Conservation (phyloP, 2,797 vertebrate genomes). For the Onychomys arenicola region DNA sequence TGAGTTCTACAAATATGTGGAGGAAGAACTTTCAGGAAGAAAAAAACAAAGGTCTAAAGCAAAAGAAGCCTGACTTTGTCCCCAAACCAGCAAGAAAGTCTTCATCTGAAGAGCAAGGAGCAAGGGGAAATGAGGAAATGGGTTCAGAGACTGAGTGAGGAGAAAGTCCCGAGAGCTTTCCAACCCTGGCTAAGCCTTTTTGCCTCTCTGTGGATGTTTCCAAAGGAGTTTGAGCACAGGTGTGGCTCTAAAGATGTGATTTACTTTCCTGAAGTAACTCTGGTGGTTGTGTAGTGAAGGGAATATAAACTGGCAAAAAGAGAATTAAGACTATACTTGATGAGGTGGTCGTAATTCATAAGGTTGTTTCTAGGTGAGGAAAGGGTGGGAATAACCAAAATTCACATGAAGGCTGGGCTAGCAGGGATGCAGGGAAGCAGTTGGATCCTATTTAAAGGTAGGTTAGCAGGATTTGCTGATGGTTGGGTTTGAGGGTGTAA, state of each 20-base stretch:
- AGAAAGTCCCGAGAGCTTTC: not conserved
- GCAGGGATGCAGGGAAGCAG: not conserved
- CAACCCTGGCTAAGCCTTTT: not conserved
- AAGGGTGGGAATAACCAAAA: not conserved
- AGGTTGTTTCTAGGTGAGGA: not conserved
- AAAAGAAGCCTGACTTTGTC: not conserved
- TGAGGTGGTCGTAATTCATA: not conserved
- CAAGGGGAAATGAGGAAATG: not conserved
- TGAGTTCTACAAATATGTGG: not conserved
- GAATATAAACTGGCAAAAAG: not conserved
- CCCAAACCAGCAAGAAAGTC: not conserved
- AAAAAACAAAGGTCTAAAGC: not conserved
- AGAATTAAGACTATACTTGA: not conserved
- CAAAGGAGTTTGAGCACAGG: not conserved
- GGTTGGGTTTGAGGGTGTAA: not conserved
- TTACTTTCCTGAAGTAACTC: not conserved
- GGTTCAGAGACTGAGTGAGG: not conserved
- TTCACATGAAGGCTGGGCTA: not conserved
- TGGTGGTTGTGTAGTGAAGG: not conserved
- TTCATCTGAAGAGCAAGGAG: not conserved
- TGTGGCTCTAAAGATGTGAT: not conserved
- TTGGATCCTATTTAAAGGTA: not conserved
- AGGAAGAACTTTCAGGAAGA: conserved; percentile 20
- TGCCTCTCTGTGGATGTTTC: not conserved
- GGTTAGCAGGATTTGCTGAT: not conserved